phyloP scores from a whole-genome alignment of 2,888 invertebrate species.

The Craniophora ligustri region DNA sequence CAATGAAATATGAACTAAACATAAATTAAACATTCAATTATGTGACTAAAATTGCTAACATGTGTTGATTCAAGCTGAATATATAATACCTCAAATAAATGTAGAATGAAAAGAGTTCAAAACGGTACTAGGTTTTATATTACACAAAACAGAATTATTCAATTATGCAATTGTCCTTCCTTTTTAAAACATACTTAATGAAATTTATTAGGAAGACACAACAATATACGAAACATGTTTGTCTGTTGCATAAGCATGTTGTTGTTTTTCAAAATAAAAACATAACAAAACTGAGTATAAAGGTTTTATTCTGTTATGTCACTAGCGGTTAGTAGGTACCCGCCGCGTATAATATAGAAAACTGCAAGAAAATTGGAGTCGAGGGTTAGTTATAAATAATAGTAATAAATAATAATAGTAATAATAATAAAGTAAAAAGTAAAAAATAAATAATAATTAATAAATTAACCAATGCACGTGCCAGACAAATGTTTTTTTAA shows the following conservation, averaged over 20 bases:
- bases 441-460: too few relatives aligned
- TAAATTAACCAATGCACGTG: conserved; percentile 43
- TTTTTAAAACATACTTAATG: background rate
- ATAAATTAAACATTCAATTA: too few relatives aligned
- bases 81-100: conserved; percentile 20
- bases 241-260: conserved; percentile 5
- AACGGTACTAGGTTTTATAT: background rate
- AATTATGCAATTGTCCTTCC: background rate
- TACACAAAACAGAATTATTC: background rate
- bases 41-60: conserved; percentile 14
- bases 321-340: conserved; percentile 25
- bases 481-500: conserved; percentile 7
- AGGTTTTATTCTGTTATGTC: conserved; percentile 30
- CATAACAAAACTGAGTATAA: conserved; percentile 29
- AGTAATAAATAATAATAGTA: too few relatives aligned
- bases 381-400: conserved; percentile 46
- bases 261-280: conserved; percentile 27
- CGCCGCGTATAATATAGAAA: conserved; percentile 45
- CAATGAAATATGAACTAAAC: too few relatives aligned
- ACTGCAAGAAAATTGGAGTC: conserved; percentile 44
- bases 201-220: conserved; percentile 2
- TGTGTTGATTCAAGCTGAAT: conserved; percentile 22
- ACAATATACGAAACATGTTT: conserved; percentile 3
- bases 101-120: background rate
- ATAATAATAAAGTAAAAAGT: too few relatives aligned